phyloP scores from a whole-genome alignment of 2,888 invertebrate genomes.

The Chaetogeoica ovagalla region DNA sequence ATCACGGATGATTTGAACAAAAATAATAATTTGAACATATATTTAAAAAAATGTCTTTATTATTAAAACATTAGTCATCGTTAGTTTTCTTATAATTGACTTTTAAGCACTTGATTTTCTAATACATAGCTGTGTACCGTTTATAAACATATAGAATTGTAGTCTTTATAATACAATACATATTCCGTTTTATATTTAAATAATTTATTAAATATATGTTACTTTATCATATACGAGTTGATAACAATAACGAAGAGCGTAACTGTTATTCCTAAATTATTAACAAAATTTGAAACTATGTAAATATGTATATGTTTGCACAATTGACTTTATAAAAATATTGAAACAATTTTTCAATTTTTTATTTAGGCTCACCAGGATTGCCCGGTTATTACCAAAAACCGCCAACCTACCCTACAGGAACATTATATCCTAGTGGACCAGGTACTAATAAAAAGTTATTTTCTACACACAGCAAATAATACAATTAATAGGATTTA shows the following conservation, averaged over 20 bases:
- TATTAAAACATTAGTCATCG: no score
- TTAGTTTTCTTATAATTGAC: no score
- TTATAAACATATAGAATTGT: no score
- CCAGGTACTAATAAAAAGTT: background rate
- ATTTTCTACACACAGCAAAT: no score
- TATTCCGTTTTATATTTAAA: no score
- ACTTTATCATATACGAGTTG: no score
- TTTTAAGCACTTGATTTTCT: no score
- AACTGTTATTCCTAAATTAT: background rate
- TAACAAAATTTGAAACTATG: background rate
- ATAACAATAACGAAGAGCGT: background rate
- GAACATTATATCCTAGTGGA: conserved; percentile 28
- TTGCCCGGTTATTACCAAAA: conserved; percentile 53
- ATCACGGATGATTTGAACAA: no score
- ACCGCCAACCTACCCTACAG: conserved; percentile 35
- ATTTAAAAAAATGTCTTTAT: no score
- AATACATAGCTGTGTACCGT: no score
- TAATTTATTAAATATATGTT: no score
- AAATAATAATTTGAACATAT: no score
- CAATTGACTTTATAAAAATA: background rate
- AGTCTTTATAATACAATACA: background rate
- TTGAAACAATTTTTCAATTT: background rate
- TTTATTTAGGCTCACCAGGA: conserved; percentile 33
- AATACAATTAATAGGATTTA: background rate
- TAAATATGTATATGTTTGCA: background rate